phyloP scores from a whole-genome alignment of 2,888 invertebrate species.

The Campoplex nolae region DNA sequence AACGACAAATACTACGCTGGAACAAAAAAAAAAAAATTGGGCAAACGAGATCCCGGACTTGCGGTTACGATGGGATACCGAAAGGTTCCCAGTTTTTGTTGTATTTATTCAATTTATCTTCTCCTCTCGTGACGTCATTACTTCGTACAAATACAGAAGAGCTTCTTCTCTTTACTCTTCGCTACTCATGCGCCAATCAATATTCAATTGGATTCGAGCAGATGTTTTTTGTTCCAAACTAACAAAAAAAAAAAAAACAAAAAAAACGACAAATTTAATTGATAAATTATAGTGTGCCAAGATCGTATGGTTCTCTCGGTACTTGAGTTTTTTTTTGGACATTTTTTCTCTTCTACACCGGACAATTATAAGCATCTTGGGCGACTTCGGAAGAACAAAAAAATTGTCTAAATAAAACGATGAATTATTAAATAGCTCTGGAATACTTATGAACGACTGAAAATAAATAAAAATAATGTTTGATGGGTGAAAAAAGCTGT shows the following conservation, averaged over 20 bases:
- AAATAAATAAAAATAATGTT: background rate
- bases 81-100: background rate
- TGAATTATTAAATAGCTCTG: background rate
- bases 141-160: conserved; percentile 5
- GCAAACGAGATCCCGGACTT: conserved; percentile 29
- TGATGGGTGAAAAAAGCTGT: background rate
- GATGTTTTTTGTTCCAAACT: background rate
- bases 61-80: background rate
- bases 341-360: background rate
- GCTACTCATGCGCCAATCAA: background rate
- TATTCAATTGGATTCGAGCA: background rate
- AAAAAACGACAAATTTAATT: conserved; percentile 27
- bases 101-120: background rate
- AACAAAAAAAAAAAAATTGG: background rate
- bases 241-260: conserved; percentile 1
- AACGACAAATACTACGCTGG: background rate
- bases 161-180: background rate
- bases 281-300: conserved; percentile 28
- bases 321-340: conserved; percentile 9
- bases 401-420: conserved; percentile 21
- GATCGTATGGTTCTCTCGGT: background rate
- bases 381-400: background rate
- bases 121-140: conserved; percentile 15
- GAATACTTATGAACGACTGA: background rate
- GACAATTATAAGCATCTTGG: background rate